Evolutionary conservation across 2,797 vertebrate species (phyloP), one percentile per base, ranked within the genome.

Genomic region (Cryptoblepharus egeriae): DNA sequence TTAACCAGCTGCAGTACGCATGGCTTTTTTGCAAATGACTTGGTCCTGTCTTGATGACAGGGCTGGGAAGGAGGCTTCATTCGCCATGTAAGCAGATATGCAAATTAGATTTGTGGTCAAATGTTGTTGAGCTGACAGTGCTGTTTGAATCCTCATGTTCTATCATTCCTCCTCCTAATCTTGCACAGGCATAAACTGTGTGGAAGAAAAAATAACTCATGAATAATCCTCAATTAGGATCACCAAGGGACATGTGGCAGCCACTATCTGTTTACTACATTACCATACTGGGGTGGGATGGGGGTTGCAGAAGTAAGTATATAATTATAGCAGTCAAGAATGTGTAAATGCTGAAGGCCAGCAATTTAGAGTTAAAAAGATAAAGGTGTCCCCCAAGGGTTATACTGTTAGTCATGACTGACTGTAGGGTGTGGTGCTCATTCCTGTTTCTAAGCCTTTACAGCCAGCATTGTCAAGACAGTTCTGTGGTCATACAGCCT

Each of bases 81-180:
- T 57, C 60, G n/a, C 5, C 32, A 92, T 82, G 87, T 82, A 92
- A 90, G 82, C 77, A 22, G 20, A 26, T 26, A 49, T 76, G 73
- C 64, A 69, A 67, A 67, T 94, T 92, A 91, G 92, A 92, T 93
- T 88, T 95, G 94, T 92, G 94, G 93, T 94, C 90, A 94, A 92
- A 91, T 91, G 85, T 57, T 88, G 89, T 93, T 95, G 94, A 93
- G 93, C 94, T 94, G 93, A 94, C 91, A 93, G 93, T 88, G 93
- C 88, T 91, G 73, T 85, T 90, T 94, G 94, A 94, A 93, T 93
- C 88, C 90, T 92, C 87, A 94, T 93, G 89, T 91, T 93, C 88
- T 93, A 87, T 93, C 93, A 95, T 94, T 94, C 92, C 95, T 95
- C 95, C 95, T 94, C 92, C 80, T 88, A 91, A 94, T 93, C 91